Base-by-base conservation (phyloP, 2,888 invertebrate species). In the Protophormia terraenovae region DNA sequence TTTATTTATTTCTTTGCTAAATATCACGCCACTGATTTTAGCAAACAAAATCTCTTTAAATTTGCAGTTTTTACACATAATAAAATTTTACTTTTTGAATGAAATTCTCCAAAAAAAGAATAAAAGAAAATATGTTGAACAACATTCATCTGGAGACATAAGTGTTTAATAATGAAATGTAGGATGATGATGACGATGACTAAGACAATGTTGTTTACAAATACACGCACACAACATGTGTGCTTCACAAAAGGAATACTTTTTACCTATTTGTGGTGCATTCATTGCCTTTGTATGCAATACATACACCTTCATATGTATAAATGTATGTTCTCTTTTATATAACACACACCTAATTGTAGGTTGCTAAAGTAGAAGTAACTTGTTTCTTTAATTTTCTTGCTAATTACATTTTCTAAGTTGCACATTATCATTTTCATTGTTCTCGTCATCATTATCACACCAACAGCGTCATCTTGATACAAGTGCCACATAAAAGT, bases 401-500 rank as follows among this genome's bases (percentile, higher is more conserved):
- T 83, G 78, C 83, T 79, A 83, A 83, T 83, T 83, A 79, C 78
- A 60, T 75, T 75, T 73, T 69, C 45, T 55, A 79, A 73, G 73
- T 41, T 83, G 67, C 35, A 32, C 45, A 45, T 73, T 64, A 60
- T 67, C 35, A 58, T 64, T 72, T 41, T 45, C 60, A 32, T 50
- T 69, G 60, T 53, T n/a, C 22, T 29, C 47, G 47, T 60, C 66
- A 60, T 47, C 35, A n/a, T 29, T 35, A 10, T 53, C 24, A 24
- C 12, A 14, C 29, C 67, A 32, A 4, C 16, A 19, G 55, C 29
- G 3, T 16, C 62, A 41, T 41, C 8, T 5, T 27, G 41, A 6
- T 19, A 16, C 53, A 22, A 35, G 32, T 67, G 32, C 12, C 22
- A 35, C 2, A 27, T 5, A 55, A 14, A 55, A 55, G 55, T n/a